Base-by-base conservation (phyloP, 1,140 invertebrate species). In the Cecropterus lyciades region DNA sequence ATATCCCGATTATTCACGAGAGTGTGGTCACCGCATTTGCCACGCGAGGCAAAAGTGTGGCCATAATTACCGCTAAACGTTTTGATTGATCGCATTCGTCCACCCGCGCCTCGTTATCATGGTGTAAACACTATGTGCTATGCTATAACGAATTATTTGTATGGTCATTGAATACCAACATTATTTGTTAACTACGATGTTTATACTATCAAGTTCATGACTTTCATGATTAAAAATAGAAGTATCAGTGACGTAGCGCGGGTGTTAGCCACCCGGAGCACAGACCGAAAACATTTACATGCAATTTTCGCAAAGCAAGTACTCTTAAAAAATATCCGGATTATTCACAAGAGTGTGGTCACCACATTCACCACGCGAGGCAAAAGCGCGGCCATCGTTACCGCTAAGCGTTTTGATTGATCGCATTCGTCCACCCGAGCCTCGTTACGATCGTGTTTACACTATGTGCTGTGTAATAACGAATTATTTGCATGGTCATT, bases 81-180 rank as follows among this genome's bases (percentile, higher is more conserved):
- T 49, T 49, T 49, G 48, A 49, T 49, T 27, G 20, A 49, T 40
- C n/a, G 65, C 17, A 42, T 59, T 66, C 48, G 53, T 42, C 4
- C 16, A 51, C 16, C 30, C n/a, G n/a, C n/a, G n/a, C n/a, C 14
- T 16, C 46, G 56, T 27, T 45, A 46, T 16, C 3, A 11, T 10
- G 24, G 15, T 11, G 42, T 59, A 45, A 45, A 43, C 33, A 37
- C n/a, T 37, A 37, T 37, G 7, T 37, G 10, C 33, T 9, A n/a
- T 37, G 11, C n/a, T 1, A 37, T 11, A 37, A 11, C 33, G 27
- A 30, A 30, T 8, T 33, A 33, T 33, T 37, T 11, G 33, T 4
- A n/a, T 37, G 33, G 10, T n/a, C 33, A 37, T 4, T 37, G 11
- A 0, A 0, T n/a, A 1, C 2, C 33, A 11, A 1, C 2, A 37